Evolutionary conservation across 2,797 vertebrate species (phyloP), one percentile per base, ranked within the genome.

Genomic region (Hirundo rustica): DNA sequence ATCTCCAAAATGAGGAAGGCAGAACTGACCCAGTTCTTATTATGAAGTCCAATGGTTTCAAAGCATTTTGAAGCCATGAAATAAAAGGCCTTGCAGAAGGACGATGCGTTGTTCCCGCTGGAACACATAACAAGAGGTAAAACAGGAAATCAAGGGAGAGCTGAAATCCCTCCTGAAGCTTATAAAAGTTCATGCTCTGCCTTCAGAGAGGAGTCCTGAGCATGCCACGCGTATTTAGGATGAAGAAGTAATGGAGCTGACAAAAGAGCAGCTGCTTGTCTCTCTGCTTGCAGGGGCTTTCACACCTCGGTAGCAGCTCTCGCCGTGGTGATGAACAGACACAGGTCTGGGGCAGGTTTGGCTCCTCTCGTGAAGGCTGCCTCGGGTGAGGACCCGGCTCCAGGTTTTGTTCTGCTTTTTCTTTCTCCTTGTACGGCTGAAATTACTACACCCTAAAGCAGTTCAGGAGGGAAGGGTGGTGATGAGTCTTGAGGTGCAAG

Each of bases 21-120:
- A 96, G 95, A 71, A 19, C 92, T 81, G 93, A 93, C 91, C 92
- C 87, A 92, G 72, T 96, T 96, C 82, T 92, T 54, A 42, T 61
- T 74, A 60, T 29, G 53, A 29, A n/a, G 40, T 32, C 7, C 8
- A 78, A 51, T 0, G 1, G 44, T 66, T 91, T 75, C 42, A 61
- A 48, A 95, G 85, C 62, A 20, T 80, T 95, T 85, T 83, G 91
- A 85, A 85, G 79, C 34, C 61, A 61, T 74, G 71, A 82, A 94
- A 88, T 85, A 36, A 74, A 89, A 93, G 68, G 72, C 75, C 29
- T 67, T 40, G 64, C 65, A 83, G 78, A 87, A 44, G 84, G 75
- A 74, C 11, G n/a, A 12, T 1, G 57, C 5, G 0, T 50, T 26
- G 75, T 1, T 64, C 83, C 83, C 55, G 70, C 90, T 32, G 71